phyloP scores from a whole-genome alignment of 2,888 invertebrate species.

The Sinotaia quadrata region DNA sequence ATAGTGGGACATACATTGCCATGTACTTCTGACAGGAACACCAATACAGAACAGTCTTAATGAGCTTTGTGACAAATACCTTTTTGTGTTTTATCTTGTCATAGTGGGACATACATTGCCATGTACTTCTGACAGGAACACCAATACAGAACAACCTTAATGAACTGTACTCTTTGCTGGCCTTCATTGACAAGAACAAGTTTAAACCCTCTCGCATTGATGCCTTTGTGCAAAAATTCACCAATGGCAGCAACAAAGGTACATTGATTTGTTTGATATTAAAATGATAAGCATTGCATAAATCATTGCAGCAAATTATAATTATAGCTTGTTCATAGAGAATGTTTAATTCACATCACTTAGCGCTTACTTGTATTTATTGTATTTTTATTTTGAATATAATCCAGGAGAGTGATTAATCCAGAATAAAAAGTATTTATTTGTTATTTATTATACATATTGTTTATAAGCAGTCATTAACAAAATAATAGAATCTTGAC shows the following conservation, averaged over 20 bases:
- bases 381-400: no score
- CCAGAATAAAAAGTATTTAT: no score
- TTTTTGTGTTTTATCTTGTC: slow-evolving; percentile 7
- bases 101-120: slow-evolving; percentile 60
- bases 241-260: slow-evolving; percentile 43
- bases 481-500: no score
- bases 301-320: not conserved
- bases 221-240: slow-evolving; percentile 64
- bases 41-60: slow-evolving; percentile 73
- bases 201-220: slow-evolving; percentile 60
- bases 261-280: not conserved
- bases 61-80: no score
- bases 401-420: no score
- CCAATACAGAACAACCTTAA: slow-evolving; percentile 73
- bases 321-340: not conserved
- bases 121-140: slow-evolving; percentile 72
- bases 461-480: no score
- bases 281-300: not conserved
- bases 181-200: slow-evolving; percentile 63
- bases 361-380: no score
- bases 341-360: no score
- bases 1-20: slow-evolving; percentile 60
- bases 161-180: slow-evolving; percentile 72
- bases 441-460: no score
- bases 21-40: slow-evolving; percentile 72